Base-by-base conservation (phyloP, 1,140 invertebrate genomes). In the Marisa cornuarietis region DNA sequence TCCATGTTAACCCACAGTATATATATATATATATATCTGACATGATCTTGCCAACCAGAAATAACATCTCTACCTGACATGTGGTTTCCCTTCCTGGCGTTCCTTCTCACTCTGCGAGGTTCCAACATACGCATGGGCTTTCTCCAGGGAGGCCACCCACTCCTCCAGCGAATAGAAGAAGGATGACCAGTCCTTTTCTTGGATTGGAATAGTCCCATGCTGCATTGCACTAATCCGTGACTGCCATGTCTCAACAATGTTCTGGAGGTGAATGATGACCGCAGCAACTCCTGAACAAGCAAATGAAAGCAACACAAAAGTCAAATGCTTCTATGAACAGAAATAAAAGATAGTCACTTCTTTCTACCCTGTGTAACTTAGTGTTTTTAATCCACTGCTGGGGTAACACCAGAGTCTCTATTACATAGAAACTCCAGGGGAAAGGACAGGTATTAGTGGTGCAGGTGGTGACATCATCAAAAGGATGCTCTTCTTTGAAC, bases 151-250 rank as follows among this genome's bases (percentile, higher is more conserved):
- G n/a, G 62, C 51, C 51, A 86, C 69, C 90, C 90, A 91, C 24
- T 91, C 90, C 74, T 91, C 90, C 83, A 91, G 83, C 22, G 83
- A 78, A 16, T 88, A 84, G 71, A 84, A 86, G 26, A 91, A 86
- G 14, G 74, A 71, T 52, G 79, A 83, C 90, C 90, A 90, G 74
- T 90, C 90, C n/a, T 83, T 85, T 54, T 90, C 90, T 26, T 84
- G 84, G 52, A 91, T 85, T 20, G 81, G 75, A 78, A 85, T 71
- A 16, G 84, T 82, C 20, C 88, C 88, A 79, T 87, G 85, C 0
- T 86, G 61, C 71, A 75, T 74, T 0, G 87, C 83, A 24, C 83
- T 85, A 14, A 91, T 42, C 65, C 86, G 83, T 77, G 85, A 85
- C 26, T 88, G 84, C 89, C 90, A 91, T 0, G 82, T 83, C 79